Evolutionary conservation across 2,888 invertebrate species (phyloP).

Genomic region (Bombyx huttoni): DNA sequence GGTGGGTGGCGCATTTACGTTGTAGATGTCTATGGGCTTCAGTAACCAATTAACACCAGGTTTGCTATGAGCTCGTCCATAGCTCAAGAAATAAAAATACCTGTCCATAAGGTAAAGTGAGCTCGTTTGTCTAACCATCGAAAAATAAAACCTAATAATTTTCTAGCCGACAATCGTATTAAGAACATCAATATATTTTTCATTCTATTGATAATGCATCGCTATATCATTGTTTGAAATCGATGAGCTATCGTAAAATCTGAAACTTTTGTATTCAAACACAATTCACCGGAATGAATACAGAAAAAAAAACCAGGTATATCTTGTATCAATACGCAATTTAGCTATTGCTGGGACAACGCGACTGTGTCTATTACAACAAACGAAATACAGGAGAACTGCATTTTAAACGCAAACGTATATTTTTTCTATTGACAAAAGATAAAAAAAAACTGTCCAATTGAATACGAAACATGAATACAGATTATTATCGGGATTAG

Average conservation of each 20-base stretch:
- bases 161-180: too few relatives aligned
- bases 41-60: too few relatives aligned
- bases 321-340: slow-evolving; percentile 62
- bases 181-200: too few relatives aligned
- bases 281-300: slow-evolving; percentile 25
- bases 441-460: slow-evolving; percentile 44
- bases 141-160: too few relatives aligned
- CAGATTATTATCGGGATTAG: slow-evolving; percentile 61
- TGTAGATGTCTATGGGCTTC: too few relatives aligned
- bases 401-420: slow-evolving; percentile 62
- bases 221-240: slow-evolving; percentile 14
- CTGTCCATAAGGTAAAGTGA: too few relatives aligned
- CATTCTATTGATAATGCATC: too few relatives aligned
- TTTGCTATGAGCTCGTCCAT: too few relatives aligned
- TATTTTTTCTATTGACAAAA: slow-evolving; percentile 39
- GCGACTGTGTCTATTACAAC: slow-evolving; percentile 52
- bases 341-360: slow-evolving; percentile 50
- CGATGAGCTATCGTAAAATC: slow-evolving; percentile 36
- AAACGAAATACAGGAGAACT: slow-evolving; percentile 43
- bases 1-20: too few relatives aligned
- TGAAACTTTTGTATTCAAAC: slow-evolving; percentile 31
- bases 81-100: too few relatives aligned
- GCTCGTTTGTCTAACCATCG: too few relatives aligned
- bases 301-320: slow-evolving; percentile 52
- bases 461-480: slow-evolving; percentile 60